A percentile compares a stretch with the other conserved stretches of the same genome.
These are phyloP conservation scores for Paguma larvata DNA, from an alignment of 2,797 vertebrate species.

Conservation along the genomic window DNA sequence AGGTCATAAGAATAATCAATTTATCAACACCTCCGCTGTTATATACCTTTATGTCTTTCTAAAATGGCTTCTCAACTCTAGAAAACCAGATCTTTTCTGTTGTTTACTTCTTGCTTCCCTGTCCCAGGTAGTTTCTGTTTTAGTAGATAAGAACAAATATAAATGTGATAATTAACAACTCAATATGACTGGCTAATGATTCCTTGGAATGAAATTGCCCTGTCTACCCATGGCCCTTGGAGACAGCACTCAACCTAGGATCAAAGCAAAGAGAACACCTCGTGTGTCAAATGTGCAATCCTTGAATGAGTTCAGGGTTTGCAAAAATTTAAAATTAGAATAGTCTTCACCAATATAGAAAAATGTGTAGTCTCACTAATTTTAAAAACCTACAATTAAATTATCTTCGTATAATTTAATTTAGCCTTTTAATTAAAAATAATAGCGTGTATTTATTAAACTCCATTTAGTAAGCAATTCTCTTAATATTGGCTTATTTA, in stretches of 20 bases:
- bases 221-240: background rate
- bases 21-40: background rate
- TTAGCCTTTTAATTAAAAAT: background rate
- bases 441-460: background rate
- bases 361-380: background rate
- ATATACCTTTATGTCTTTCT: background rate
- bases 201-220: background rate
- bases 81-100: background rate
- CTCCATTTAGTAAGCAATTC: background rate
- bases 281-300: background rate
- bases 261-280: background rate
- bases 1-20: slow-evolving; percentile 11
- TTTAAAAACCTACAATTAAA: slow-evolving; percentile 5
- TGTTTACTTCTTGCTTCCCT: background rate
- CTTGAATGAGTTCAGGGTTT: background rate
- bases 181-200: background rate
- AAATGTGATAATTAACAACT: background rate
- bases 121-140: background rate
- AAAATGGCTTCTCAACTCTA: background rate
- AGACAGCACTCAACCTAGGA: background rate
- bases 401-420: background rate
- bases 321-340: background rate
- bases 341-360: background rate
- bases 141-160: background rate
- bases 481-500: background rate